Evolutionary conservation across 2,888 invertebrate species (phyloP).

Genomic region (Eilema griseolum): DNA sequence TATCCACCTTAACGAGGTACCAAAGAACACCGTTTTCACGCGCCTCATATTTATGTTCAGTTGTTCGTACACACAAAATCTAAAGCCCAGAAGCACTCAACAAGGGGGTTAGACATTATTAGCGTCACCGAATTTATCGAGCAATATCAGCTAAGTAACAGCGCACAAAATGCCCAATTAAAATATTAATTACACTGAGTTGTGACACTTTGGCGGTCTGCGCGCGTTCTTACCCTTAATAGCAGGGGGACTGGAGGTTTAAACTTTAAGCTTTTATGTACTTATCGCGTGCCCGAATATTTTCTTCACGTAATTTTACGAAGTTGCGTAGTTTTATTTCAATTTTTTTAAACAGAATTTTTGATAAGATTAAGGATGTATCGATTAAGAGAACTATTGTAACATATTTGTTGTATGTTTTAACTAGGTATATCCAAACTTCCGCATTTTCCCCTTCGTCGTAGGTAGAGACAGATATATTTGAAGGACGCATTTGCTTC

Average conservation of each 20-base stretch:
- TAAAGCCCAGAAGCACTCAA: slow-evolving; percentile 64
- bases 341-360: slow-evolving; percentile 19
- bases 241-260: slow-evolving; percentile 59
- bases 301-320: slow-evolving; percentile 44
- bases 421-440: neutral
- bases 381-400: neutral
- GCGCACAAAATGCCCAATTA: slow-evolving; percentile 85
- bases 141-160: slow-evolving; percentile 83
- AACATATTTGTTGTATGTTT: neutral
- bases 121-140: slow-evolving; percentile 80
- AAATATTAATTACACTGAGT: slow-evolving; percentile 86
- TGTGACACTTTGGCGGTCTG: slow-evolving; percentile 76
- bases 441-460: neutral
- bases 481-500: no score
- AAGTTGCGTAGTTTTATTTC: slow-evolving; percentile 17
- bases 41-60: slow-evolving; percentile 10
- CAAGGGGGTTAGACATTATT: slow-evolving; percentile 72
- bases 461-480: no score
- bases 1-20: neutral
- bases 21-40: neutral
- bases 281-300: slow-evolving; percentile 54
- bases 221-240: slow-evolving; percentile 65
- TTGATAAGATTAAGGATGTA: slow-evolving; percentile 9
- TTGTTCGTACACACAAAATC: slow-evolving; percentile 52
- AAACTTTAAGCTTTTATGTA: slow-evolving; percentile 57